Evolutionary conservation across 2,888 invertebrate genomes (phyloP).

Genomic region (Scaptomyza cyrtandrae): DNA sequence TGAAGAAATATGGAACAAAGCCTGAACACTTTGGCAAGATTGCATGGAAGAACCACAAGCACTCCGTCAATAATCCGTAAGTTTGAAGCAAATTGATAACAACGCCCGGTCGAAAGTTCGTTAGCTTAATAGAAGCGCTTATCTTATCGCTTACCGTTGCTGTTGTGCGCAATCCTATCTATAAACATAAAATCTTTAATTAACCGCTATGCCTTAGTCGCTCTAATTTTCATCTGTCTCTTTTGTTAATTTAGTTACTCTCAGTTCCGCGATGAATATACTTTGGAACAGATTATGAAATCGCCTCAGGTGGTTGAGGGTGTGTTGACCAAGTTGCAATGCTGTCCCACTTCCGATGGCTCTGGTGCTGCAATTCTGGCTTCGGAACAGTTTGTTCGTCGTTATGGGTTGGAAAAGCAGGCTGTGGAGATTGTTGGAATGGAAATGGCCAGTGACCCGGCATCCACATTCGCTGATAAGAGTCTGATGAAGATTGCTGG

Average conservation of each 20-base stretch:
- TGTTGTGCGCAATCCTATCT: slow-evolving; percentile 20
- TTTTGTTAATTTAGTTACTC: slow-evolving; percentile 87
- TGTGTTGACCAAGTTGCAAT: slow-evolving; percentile 97
- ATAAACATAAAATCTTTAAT: slow-evolving; percentile 31
- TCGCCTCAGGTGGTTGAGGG: slow-evolving; percentile 95
- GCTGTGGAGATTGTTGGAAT: slow-evolving; percentile 98
- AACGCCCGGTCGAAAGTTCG: slow-evolving; percentile 61
- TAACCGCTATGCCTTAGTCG: slow-evolving; percentile 12
- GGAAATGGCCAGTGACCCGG: slow-evolving; percentile 97
- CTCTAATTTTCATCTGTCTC: slow-evolving; percentile 17
- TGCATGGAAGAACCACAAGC: slow-evolving; percentile 98
- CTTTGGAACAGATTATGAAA: slow-evolving; percentile 94
- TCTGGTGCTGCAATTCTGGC: slow-evolving; percentile 96
- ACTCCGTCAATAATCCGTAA: slow-evolving; percentile 97
- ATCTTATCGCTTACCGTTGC: slow-evolving; percentile 46
- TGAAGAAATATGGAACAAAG: slow-evolving; percentile 92
- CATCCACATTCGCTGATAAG: slow-evolving; percentile 89
- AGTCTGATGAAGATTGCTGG: slow-evolving; percentile 87
- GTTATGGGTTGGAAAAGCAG: slow-evolving; percentile 91
- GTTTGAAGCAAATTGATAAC: slow-evolving; percentile 87
- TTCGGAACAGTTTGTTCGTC: slow-evolving; percentile 95
- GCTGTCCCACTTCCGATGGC: slow-evolving; percentile 99
- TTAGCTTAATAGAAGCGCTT: slow-evolving; percentile 13
- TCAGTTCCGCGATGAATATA: slow-evolving; percentile 96
- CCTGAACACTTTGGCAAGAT: slow-evolving; percentile 98